Evolutionary conservation across 2,888 invertebrate genomes (phyloP), one percentile per base, ranked within the genome.

Genomic region (Hirtodrosophila trivittata): DNA sequence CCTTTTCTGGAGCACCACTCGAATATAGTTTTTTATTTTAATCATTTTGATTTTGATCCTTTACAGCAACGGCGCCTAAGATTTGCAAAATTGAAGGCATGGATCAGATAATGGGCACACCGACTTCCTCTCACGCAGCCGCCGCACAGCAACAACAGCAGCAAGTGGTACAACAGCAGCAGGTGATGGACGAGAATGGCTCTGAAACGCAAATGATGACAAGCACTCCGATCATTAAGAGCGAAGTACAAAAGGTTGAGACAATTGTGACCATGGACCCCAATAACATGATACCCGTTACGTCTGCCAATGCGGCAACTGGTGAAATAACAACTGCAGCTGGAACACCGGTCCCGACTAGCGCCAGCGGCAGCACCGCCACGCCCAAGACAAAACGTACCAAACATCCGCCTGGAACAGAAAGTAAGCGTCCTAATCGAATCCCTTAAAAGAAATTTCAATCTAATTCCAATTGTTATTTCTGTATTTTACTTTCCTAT

Each of bases 71-170:
- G 58, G 90, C 88, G 57, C 77, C 89, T 18, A 90, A 90, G 75
- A 83, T 90, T 14, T 77, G 87, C 33, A 89, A 90, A 74, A 88
- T 90, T 73, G 90, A 90, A 18, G 90, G 89, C 50, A 90, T 90
- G 89, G 90, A 90, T 28, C 88, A 88, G 57, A 89, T 89, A 37
- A 89, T 90, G 75, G 86, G 88, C 45, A 88, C 89, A 62, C 88
- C 89, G 47, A 87, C 89, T 10, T 82, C 89, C 1, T 88, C 88
- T 18, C 88, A 89, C 37, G 69, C 75, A 12, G 75, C 66, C 0
- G 75, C 67, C 38, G 81, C 49, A 57, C 72, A 69, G 47, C 69
- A 74, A 39, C 69, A 74, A 39, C 66, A 60, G 9, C 84, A 84
- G 18, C 84, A 84, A 21, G 80, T 75, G 37, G 86, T 81, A 26